Evolutionary conservation across 2,888 invertebrate species (phyloP).

Genomic region (Leucania comma): DNA sequence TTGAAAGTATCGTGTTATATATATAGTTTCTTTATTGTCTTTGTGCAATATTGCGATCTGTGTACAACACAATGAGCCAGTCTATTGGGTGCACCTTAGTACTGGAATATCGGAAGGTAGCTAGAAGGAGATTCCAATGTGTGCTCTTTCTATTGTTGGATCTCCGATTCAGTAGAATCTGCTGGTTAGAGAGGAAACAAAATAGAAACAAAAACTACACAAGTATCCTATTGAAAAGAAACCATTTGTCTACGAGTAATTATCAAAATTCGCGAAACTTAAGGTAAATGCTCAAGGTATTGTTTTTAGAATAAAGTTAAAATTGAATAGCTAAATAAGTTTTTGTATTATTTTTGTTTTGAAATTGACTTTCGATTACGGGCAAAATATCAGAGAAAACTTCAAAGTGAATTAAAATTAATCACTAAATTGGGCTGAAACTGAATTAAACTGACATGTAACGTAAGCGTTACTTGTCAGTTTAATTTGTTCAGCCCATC

Average conservation of each 20-base stretch:
- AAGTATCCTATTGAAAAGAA: background rate
- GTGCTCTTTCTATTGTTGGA: too few species aligned
- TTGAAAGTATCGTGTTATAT: background rate
- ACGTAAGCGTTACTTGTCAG: background rate
- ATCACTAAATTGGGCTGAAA: too few species aligned
- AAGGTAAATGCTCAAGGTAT: constrained; percentile 16
- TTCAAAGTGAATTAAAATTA: background rate
- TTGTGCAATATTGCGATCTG: background rate
- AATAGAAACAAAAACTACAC: constrained; percentile 2
- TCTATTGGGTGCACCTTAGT: too few species aligned
- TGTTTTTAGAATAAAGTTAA: constrained; percentile 15
- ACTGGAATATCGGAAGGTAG: too few species aligned
- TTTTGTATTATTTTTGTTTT: constrained; percentile 23
- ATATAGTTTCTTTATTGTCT: too few species aligned
- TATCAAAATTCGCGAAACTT: constrained; percentile 7
- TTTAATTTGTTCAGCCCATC: background rate
- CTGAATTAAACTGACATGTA: too few species aligned
- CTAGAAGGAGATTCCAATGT: too few species aligned
- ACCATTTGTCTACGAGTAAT: background rate
- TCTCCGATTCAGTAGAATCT: too few species aligned
- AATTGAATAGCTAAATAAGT: constrained; percentile 10
- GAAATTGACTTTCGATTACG: constrained; percentile 10
- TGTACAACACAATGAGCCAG: too few species aligned
- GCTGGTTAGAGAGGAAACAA: too few species aligned
- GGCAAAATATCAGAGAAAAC: background rate